These are phyloP conservation scores for Phainopepla nitens DNA, from an alignment of 2,113 vertebrate species.

Conservation along the genomic window DNA sequence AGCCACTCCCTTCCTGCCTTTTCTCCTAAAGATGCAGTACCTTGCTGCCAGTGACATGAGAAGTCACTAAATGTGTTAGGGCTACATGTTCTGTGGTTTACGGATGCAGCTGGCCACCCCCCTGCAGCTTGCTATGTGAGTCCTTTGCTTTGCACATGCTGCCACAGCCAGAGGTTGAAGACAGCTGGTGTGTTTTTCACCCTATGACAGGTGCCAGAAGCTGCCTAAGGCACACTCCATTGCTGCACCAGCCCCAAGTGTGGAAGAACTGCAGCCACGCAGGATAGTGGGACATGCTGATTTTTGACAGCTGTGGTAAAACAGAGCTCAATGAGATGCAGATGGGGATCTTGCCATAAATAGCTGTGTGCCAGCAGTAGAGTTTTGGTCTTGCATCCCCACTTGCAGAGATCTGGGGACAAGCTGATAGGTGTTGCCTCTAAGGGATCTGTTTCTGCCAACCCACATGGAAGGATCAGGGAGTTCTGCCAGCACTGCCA, in stretches of 20 bases:
- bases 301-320: neutral
- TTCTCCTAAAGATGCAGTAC: neutral
- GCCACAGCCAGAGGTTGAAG: neutral
- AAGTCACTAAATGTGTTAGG: neutral
- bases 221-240: accelerated
- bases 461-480: neutral
- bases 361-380: neutral
- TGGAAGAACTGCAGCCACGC: neutral
- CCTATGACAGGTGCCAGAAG: neutral
- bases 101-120: neutral
- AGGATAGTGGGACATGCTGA: neutral
- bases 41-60: neutral
- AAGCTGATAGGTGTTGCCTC: neutral
- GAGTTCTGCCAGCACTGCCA: neutral
- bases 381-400: neutral
- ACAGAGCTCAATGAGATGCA: neutral
- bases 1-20: neutral
- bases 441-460: neutral
- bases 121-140: neutral
- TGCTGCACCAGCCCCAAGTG: neutral
- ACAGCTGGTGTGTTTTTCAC: neutral
- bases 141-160: neutral
- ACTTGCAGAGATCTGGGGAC: neutral
- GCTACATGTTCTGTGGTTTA: neutral
- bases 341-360: neutral